Conservation (phyloP, 2,888 invertebrate species). For the Criorhina ranunculi region DNA sequence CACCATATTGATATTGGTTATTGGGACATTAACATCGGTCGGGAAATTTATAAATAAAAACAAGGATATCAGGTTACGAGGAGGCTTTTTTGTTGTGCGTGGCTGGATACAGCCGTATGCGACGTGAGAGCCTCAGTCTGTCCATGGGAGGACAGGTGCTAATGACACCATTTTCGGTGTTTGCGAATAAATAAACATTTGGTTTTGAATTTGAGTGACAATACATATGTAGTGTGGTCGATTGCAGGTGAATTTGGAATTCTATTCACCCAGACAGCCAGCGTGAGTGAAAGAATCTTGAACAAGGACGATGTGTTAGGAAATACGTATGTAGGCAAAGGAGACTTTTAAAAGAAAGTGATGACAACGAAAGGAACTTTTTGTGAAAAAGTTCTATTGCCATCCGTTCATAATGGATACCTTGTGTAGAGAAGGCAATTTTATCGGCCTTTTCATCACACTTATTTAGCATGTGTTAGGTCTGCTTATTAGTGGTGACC, state of each 20-base stretch:
- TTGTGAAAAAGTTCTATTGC: too few relatives aligned
- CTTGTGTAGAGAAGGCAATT: too few relatives aligned
- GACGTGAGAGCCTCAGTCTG: background rate
- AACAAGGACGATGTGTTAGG: too few relatives aligned
- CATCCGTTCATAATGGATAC: too few relatives aligned
- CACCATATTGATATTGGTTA: conserved; percentile 76
- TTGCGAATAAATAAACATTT: conserved; percentile 26
- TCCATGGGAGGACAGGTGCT: conserved; percentile 45
- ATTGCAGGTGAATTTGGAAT: conserved; percentile 1
- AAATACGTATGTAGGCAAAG: too few relatives aligned
- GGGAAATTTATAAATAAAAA: conserved; percentile 56
- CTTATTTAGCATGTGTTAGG: too few relatives aligned
- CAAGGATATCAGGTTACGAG: conserved; percentile 64
- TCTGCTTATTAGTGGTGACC: too few relatives aligned
- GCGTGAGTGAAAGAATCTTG: too few relatives aligned
- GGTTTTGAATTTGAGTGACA: conserved; percentile 34
- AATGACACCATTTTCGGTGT: conserved; percentile 26
- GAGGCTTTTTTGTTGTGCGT: background rate
- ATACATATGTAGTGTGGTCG: conserved; percentile 16
- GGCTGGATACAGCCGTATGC: conserved; percentile 31
- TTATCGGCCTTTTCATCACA: too few relatives aligned
- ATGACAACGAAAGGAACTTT: too few relatives aligned
- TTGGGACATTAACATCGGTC: conserved; percentile 66
- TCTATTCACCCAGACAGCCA: background rate
- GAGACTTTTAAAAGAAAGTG: too few relatives aligned